Base-by-base conservation (phyloP, 2,888 invertebrate species). In the Pilophorus perplexus region DNA sequence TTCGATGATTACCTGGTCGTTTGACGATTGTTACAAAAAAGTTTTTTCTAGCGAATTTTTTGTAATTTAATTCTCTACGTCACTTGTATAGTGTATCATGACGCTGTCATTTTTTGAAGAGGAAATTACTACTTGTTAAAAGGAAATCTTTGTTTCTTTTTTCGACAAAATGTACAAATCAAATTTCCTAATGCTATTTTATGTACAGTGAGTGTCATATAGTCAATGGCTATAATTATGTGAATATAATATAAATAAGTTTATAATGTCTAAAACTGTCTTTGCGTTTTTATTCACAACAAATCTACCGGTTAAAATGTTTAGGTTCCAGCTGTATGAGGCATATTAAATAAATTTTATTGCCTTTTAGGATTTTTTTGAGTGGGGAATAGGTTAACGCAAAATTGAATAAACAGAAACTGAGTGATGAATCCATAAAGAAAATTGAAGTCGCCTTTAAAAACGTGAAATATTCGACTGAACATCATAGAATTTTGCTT, bases 201-300 rank as follows among this genome's bases (percentile, higher is more conserved):
- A 68, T 72, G 72, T 72, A 72, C 72, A 72, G 71, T 72, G 67
- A 70, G 72, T 72, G 72, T 72, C 70, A 69, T 57, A 72, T 72
- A 72, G 72, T 71, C 72, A 69, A 66, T 70, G 72, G 71, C 71
- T 71, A 71, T 70, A 68, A 48, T 70, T 71, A 72, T 72, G 72
- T 72, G 72, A 72, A 72, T 72, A 72, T 69, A 71, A 69, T 72
- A 72, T 69, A 72, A 70, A 71, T 72, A 72, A 72, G 72, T 72
- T 72, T 72, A 72, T 71, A 71, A 71, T 70, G 68, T 70, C 68
- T 65, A 69, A 52, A 64, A 37, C 40, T 50, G 27, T 20, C 42
- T 12, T 60, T 59, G 38, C 16, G 6, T 38, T 60, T 4, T 60
- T 42, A 25, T 20, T n/a, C n/a, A 25, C 25, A n/a, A 12, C 42